Conservation (phyloP, 2,113 vertebrate species). For the Catharus fuscescens region DNA sequence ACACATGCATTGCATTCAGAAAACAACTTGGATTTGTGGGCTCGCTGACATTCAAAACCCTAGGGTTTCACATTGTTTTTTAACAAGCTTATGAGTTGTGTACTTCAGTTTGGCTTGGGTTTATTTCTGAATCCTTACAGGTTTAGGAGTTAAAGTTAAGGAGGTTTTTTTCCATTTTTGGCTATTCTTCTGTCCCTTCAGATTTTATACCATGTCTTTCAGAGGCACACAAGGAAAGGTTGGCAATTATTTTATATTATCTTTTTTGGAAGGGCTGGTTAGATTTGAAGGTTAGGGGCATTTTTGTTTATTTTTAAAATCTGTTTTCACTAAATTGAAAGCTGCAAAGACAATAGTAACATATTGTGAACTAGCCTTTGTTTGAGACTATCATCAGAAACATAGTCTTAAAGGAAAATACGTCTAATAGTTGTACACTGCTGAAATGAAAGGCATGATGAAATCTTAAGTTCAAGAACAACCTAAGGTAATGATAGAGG, state of each 20-base stretch:
- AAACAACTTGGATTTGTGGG: not conserved
- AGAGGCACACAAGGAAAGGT: not conserved
- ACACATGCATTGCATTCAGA: not conserved
- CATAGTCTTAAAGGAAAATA: not conserved
- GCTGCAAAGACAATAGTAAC: not conserved
- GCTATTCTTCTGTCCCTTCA: not conserved
- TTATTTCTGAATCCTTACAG: not conserved
- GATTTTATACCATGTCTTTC: not conserved
- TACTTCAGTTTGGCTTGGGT: not conserved
- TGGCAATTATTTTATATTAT: not conserved
- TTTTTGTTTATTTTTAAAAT: not conserved
- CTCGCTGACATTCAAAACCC: not conserved
- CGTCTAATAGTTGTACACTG: not conserved
- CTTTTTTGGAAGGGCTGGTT: not conserved
- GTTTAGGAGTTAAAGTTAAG: not conserved
- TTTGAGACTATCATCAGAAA: not conserved
- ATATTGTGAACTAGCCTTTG: not conserved
- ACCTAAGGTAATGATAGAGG: not conserved
- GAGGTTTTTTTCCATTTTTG: not conserved
- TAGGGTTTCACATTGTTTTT: not conserved
- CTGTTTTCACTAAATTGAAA: not conserved
- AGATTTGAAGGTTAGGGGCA: not conserved
- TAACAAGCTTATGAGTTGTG: not conserved
- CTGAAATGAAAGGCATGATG: not conserved
- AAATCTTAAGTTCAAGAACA: not conserved